phyloP scores from a whole-genome alignment of 2,797 vertebrate genomes.

The Bovichtus variegatus region DNA sequence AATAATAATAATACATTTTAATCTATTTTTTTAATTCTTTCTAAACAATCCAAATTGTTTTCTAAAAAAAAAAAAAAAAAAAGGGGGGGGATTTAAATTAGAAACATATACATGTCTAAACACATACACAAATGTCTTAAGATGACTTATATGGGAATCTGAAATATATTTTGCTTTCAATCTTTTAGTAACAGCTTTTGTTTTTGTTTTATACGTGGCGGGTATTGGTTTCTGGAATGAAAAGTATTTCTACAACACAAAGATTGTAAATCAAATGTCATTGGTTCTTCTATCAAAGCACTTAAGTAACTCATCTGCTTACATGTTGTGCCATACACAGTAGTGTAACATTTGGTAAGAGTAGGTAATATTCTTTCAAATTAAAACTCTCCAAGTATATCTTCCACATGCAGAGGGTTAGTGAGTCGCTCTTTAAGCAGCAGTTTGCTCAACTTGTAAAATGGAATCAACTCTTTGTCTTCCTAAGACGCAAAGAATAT shows the following conservation, averaged over 20 bases:
- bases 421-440: not conserved
- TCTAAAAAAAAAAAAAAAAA: not conserved
- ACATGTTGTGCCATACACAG: conserved; percentile 5
- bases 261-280: not conserved
- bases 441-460: conserved; percentile 7
- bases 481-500: not conserved
- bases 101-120: not conserved
- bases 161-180: not conserved
- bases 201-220: not conserved
- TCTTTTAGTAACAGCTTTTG: not conserved
- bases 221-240: not conserved
- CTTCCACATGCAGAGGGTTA: not conserved
- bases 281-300: not conserved
- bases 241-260: not conserved
- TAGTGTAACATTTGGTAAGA: conserved; percentile 3
- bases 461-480: not conserved
- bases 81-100: not conserved
- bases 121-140: not conserved
- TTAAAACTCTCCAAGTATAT: not conserved
- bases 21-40: conserved; percentile 1
- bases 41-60: not conserved
- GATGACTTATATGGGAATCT: not conserved
- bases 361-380: not conserved
- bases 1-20: not conserved
- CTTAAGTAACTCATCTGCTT: conserved; percentile 28